Evolutionary conservation across 2,113 vertebrate species (phyloP).

Genomic region (Gymnocephalus cernua): DNA sequence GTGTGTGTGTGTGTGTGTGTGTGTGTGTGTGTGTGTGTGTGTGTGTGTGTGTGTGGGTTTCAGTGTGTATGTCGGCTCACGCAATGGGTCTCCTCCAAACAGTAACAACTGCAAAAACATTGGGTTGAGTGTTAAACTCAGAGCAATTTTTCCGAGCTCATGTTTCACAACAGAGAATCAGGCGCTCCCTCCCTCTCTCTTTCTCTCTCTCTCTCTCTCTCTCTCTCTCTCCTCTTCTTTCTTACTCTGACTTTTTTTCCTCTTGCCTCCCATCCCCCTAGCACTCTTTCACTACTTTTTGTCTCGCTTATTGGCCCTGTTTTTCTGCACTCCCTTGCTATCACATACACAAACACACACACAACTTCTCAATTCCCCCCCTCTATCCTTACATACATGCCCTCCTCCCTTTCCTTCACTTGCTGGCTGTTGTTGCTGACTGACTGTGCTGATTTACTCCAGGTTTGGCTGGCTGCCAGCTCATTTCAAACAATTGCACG

Average conservation of each 20-base stretch:
- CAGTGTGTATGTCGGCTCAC: slow-evolving; percentile 71
- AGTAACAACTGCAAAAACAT: slow-evolving; percentile 84
- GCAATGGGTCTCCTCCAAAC: slow-evolving; percentile 77
- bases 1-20: slow-evolving; percentile 37
- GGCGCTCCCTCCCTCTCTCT: slow-evolving; percentile 53
- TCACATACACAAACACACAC: slow-evolving; percentile 44
- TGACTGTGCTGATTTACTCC: slow-evolving; percentile 85
- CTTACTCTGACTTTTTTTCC: slow-evolving; percentile 27
- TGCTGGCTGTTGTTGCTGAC: slow-evolving; percentile 79
- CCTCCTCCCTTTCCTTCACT: slow-evolving; percentile 39
- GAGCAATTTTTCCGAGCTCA: slow-evolving; percentile 80
- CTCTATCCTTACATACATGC: slow-evolving; percentile 16
- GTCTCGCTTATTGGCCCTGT: slow-evolving; percentile 33
- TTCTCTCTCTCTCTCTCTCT: neutral
- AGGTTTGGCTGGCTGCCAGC: slow-evolving; percentile 80
- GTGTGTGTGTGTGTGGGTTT: slow-evolving; percentile 55
- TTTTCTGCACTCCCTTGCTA: slow-evolving; percentile 55
- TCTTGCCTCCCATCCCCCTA: slow-evolving; percentile 54
- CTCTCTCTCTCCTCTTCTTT: slow-evolving; percentile 10
- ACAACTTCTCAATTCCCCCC: slow-evolving; percentile 43
- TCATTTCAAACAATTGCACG: slow-evolving; percentile 83
- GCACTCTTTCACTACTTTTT: slow-evolving; percentile 36
- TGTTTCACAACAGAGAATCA: slow-evolving; percentile 82
- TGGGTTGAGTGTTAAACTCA: slow-evolving; percentile 76
- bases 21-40: slow-evolving; percentile 42